These are phyloP conservation scores for Leptura quadrifasciata DNA, from an alignment of 2,888 invertebrate genomes.

Conservation along the genomic window DNA sequence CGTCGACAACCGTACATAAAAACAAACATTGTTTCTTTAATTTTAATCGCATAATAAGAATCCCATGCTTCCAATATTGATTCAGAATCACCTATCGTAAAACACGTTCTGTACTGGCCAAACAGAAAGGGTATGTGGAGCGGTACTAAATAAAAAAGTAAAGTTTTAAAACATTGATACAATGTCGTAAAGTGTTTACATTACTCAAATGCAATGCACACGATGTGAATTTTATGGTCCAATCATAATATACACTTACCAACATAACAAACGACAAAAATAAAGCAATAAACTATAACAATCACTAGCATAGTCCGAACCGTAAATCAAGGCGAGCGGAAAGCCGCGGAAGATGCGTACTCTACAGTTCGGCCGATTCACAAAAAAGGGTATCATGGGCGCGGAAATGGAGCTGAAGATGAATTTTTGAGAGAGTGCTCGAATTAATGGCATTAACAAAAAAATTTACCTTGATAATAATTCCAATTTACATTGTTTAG, in stretches of 20 bases:
- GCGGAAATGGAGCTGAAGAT: neutral
- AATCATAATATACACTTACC: constrained; percentile 63
- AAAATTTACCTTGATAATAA: too few relatives aligned
- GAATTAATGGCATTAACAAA: too few relatives aligned
- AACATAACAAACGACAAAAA: constrained; percentile 65
- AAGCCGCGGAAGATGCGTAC: constrained; percentile 51
- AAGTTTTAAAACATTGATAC: constrained; percentile 58
- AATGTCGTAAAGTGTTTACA: constrained; percentile 62
- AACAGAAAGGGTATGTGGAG: neutral
- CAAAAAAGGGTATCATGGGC: neutral
- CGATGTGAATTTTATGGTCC: constrained; percentile 65
- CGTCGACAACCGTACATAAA: too few relatives aligned
- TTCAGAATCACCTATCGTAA: neutral
- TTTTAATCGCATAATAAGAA: neutral
- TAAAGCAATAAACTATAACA: constrained; percentile 64
- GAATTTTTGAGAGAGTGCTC: neutral
- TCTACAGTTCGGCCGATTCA: neutral
- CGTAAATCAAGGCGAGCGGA: constrained; percentile 57
- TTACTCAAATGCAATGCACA: constrained; percentile 64
- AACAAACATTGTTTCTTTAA: neutral
- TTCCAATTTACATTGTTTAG: too few relatives aligned
- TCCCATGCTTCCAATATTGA: neutral
- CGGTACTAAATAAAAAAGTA: neutral
- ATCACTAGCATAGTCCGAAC: constrained; percentile 57
- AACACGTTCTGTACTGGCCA: neutral